These are phyloP conservation scores for Onychostoma macrolepis DNA, from an alignment of 2,113 vertebrate species.

Conservation along the genomic window DNA sequence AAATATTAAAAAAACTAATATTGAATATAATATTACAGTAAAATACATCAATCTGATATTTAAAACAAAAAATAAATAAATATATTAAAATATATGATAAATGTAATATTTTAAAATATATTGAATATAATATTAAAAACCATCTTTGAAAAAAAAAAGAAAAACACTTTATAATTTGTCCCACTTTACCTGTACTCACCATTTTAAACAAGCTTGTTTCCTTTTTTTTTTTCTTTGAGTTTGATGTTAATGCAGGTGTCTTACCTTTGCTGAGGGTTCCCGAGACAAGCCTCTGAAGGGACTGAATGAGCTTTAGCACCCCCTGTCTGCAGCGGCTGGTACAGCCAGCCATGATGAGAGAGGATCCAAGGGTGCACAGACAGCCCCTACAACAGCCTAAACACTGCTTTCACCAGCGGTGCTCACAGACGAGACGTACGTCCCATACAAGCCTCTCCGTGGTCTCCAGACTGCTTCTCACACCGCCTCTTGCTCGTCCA, in stretches of 20 bases:
- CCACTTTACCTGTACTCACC: background rate
- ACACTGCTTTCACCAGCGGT: background rate
- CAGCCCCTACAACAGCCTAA: constrained; percentile 7
- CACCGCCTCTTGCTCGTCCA: background rate
- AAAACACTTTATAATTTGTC: background rate
- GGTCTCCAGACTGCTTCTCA: background rate
- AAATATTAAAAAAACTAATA: background rate
- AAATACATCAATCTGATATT: too few relatives aligned
- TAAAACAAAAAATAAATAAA: background rate
- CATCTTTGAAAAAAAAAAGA: background rate
- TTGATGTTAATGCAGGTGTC: background rate
- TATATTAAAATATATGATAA: background rate
- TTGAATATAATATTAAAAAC: background rate
- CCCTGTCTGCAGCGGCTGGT: constrained; percentile 87
- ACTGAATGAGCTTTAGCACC: constrained; percentile 87
- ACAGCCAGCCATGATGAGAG: constrained; percentile 84
- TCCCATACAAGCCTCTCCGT: constrained; percentile 12
- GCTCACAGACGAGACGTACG: background rate
- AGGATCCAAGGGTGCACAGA: constrained; percentile 9
- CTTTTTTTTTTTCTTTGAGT: background rate
- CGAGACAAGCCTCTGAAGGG: constrained; percentile 86
- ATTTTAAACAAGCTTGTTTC: background rate
- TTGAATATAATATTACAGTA: background rate
- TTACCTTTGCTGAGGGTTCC: constrained; percentile 95
- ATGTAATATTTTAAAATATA: background rate